Conservation (phyloP, 2,797 vertebrate species). For the Siniperca obscura region DNA sequence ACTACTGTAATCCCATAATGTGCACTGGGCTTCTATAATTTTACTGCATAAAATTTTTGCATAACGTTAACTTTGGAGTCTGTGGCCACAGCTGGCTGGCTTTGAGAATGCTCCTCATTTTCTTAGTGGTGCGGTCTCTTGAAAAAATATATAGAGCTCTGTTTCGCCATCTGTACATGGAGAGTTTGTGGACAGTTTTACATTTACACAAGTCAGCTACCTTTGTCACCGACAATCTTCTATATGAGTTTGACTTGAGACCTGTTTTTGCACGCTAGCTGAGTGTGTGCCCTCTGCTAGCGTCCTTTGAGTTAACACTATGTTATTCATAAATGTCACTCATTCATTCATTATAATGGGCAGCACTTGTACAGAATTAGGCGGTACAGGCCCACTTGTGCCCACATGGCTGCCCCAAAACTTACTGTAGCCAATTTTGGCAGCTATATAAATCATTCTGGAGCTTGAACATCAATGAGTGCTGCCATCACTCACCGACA, state of each 20-base stretch:
- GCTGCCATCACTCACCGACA: neutral
- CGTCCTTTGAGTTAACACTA: slow-evolving; percentile 1
- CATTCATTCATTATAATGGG: slow-evolving; percentile 8
- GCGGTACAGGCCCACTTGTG: too few species aligned
- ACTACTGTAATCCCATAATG: neutral
- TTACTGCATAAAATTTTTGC: neutral
- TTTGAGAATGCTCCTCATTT: neutral
- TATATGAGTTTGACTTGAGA: neutral
- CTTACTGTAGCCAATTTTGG: neutral
- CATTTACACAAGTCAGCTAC: neutral
- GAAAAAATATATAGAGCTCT: too few species aligned
- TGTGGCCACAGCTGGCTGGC: neutral
- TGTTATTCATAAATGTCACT: neutral
- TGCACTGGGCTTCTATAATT: neutral
- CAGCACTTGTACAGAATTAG: neutral
- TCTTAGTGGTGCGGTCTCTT: neutral
- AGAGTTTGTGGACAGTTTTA: neutral
- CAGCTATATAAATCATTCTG: neutral
- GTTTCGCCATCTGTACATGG: neutral
- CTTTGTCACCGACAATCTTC: neutral
- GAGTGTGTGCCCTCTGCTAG: neutral
- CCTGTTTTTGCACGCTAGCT: neutral
- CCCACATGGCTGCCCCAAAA: neutral
- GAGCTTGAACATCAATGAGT: neutral
- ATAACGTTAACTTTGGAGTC: neutral